phyloP scores from a whole-genome alignment of 1,140 invertebrate genomes.

The Rhynchophorus ferrugineus region DNA sequence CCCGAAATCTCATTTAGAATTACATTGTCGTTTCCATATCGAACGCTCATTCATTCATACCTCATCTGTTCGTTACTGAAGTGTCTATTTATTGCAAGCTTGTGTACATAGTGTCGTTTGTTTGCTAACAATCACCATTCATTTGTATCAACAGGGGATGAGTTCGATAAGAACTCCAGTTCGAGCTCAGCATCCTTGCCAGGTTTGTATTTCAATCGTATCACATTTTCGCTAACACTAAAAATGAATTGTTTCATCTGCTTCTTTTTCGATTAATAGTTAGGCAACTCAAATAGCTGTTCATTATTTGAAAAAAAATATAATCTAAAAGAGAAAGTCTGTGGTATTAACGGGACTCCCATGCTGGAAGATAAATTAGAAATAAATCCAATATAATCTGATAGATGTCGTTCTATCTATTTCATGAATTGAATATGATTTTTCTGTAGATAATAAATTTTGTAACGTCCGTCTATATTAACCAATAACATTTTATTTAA shows the following conservation, averaged over 20 bases:
- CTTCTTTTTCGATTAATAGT: not conserved
- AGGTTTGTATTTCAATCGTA: conserved; percentile 47
- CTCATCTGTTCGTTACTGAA: not conserved
- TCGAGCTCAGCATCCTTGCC: conserved; percentile 57
- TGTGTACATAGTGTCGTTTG: conserved; percentile 30
- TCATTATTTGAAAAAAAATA: not conserved
- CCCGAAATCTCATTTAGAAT: too few relatives aligned
- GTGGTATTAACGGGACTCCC: too few relatives aligned
- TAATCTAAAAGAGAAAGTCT: not conserved
- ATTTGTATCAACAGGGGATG: conserved; percentile 45
- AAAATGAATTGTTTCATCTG: conserved; percentile 15
- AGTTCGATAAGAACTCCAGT: conserved; percentile 61
- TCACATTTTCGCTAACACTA: conserved; percentile 13
- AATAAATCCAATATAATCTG: too few relatives aligned
- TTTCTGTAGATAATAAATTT: too few relatives aligned
- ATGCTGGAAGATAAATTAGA: too few relatives aligned
- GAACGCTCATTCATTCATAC: not conserved
- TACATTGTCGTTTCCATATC: too few relatives aligned
- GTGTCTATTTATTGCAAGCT: conserved; percentile 17
- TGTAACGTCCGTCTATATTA: too few relatives aligned
- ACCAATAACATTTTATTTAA: too few relatives aligned
- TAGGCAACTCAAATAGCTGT: not conserved
- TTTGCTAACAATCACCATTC: conserved; percentile 37
- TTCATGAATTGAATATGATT: too few relatives aligned
- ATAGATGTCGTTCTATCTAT: too few relatives aligned